phyloP scores from a whole-genome alignment of 2,797 vertebrate species.

The Brachyalestes nurse region DNA sequence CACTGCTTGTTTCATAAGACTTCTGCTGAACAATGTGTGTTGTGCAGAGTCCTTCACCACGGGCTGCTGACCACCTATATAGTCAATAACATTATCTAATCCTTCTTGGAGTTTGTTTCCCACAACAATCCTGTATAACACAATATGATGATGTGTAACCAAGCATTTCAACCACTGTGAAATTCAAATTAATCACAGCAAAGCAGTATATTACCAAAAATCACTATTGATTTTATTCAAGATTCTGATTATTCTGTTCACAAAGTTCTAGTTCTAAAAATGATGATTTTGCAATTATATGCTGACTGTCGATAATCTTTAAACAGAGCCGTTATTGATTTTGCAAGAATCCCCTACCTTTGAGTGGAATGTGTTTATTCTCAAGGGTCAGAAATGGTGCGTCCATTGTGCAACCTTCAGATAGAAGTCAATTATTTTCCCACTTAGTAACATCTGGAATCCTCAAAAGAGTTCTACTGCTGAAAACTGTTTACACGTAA shows the following conservation, averaged over 20 bases:
- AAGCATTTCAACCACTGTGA: not conserved
- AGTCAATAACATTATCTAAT: not conserved
- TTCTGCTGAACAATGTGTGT: not conserved
- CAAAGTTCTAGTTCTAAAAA: not conserved
- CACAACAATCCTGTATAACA: not conserved
- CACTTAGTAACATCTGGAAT: not conserved
- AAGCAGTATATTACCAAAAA: not conserved
- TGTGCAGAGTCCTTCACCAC: conserved; percentile 12
- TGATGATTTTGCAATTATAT: not conserved
- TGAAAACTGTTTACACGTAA: not conserved
- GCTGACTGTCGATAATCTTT: not conserved
- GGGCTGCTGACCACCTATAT: conserved; percentile 11
- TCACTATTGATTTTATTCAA: not conserved
- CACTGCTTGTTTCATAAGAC: conserved; percentile 43
- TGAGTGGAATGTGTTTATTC: not conserved
- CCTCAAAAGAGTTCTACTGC: not conserved
- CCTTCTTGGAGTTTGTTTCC: not conserved
- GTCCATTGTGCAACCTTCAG: not conserved
- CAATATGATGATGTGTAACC: not conserved
- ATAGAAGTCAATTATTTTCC: not conserved
- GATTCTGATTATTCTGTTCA: too few relatives aligned
- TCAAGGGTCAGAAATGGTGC: not conserved
- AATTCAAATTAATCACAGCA: not conserved
- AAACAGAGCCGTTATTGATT: not conserved
- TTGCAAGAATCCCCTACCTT: not conserved